A percentile compares a stretch with the other conserved stretches of the same genome.
Conservation (phyloP, 2,113 vertebrate genomes). For the Sinocyclocheilus anshuiensis region DNA sequence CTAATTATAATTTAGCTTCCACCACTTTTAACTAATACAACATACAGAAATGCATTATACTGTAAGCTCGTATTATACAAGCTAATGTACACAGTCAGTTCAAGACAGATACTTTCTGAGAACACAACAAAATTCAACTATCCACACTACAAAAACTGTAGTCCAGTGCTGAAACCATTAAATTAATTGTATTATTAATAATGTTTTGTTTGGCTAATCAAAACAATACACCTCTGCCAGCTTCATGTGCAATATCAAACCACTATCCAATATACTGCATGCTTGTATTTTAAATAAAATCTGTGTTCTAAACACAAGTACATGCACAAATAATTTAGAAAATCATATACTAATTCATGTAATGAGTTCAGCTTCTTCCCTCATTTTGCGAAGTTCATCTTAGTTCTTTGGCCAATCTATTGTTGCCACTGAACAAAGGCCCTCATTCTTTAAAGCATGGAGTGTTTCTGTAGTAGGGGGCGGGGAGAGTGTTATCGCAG, state of each 20-base stretch:
- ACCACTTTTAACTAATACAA: background rate
- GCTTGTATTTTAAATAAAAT: background rate
- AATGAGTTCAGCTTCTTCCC: background rate
- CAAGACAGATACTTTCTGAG: background rate
- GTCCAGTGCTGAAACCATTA: background rate
- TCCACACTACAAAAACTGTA: background rate
- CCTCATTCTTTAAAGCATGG: constrained; percentile 44
- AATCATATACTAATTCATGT: background rate
- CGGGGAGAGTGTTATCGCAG: constrained; percentile 15
- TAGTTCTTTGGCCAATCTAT: constrained; percentile 50
- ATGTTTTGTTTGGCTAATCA: background rate
- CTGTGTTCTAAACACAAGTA: background rate
- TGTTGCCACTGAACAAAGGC: constrained; percentile 48
- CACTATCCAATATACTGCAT: background rate
- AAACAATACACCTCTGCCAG: background rate
- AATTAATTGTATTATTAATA: background rate
- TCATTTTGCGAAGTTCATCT: constrained; percentile 49
- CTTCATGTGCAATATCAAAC: background rate
- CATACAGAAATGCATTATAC: background rate
- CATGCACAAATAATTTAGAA: background rate
- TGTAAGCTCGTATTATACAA: background rate
- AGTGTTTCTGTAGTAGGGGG: constrained; percentile 31
- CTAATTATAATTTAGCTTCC: background rate
- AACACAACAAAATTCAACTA: background rate
- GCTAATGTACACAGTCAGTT: background rate